A percentile compares a stretch with the other conserved stretches of the same genome.
These are phyloP conservation scores for Apostichopus californicus DNA, from an alignment of 35 echinoderm and acorn worm genomes.

Conservation along the genomic window DNA sequence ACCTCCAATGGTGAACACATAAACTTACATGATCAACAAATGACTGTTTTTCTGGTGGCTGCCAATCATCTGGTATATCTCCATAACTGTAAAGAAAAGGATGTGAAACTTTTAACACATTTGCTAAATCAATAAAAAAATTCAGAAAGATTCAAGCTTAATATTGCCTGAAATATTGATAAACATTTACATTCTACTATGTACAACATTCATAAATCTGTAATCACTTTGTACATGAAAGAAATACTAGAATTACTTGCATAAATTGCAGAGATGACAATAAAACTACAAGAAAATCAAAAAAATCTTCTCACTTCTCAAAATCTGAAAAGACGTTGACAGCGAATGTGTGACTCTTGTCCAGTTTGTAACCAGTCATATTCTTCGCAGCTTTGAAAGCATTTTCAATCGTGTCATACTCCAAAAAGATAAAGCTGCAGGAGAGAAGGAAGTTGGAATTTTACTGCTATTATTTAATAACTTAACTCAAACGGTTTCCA, in stretches of 20 bases:
- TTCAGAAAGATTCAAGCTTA: too few species aligned
- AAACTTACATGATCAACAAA: conserved; percentile 97
- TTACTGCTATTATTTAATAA: too few species aligned
- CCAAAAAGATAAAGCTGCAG: conserved; percentile 90
- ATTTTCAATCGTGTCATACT: conserved; percentile 79
- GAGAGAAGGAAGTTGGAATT: conserved; percentile 3
- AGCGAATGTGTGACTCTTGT: conserved; percentile 90
- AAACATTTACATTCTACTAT: too few species aligned
- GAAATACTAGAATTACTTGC: not conserved
- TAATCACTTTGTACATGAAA: too few species aligned
- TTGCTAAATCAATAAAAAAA: not conserved
- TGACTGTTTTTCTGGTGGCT: conserved; percentile 72
- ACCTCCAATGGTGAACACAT: too few species aligned
- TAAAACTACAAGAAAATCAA: not conserved
- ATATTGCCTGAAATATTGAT: too few species aligned
- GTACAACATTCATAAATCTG: too few species aligned
- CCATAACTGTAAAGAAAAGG: conserved; percentile 64
- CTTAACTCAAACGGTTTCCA: too few species aligned
- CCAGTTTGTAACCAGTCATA: conserved; percentile 91
- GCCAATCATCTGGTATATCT: conserved; percentile 80
- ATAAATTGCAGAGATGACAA: not conserved
- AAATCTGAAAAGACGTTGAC: conserved; percentile 94
- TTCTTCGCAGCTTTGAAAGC: conserved; percentile 85
- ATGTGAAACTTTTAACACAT: not conserved
- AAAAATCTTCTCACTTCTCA: conserved; percentile 73